phyloP scores from a whole-genome alignment of 2,888 invertebrate genomes.

The Podabrus alpinus region DNA sequence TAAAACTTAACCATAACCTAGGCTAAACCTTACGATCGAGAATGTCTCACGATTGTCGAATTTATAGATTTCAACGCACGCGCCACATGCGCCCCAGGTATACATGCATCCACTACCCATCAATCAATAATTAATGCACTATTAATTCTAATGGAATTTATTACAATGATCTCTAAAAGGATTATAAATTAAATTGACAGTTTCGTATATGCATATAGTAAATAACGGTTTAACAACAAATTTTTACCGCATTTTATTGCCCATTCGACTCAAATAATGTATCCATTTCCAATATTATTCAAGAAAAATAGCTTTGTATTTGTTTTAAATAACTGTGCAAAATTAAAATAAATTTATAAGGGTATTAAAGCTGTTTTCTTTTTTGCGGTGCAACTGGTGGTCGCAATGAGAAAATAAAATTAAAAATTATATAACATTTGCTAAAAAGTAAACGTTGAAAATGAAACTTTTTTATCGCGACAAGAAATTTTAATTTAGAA shows the following conservation, averaged over 20 bases:
- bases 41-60: neutral
- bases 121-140: conserved; percentile 30
- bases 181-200: neutral
- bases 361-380: neutral
- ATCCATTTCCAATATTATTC: neutral
- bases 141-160: conserved; percentile 9
- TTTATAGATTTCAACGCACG: conserved; percentile 13
- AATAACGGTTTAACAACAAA: neutral
- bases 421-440: neutral
- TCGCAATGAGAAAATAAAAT: neutral
- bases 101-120: neutral
- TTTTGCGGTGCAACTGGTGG: neutral
- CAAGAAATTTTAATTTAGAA: neutral
- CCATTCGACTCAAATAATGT: neutral
- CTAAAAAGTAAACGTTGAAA: neutral
- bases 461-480: neutral
- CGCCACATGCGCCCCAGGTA: conserved; percentile 25
- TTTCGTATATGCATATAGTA: neutral
- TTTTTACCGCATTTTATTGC: neutral
- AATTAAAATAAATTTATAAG: neutral
- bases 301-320: neutral
- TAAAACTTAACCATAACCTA: neutral
- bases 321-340: neutral
- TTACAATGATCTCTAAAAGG: neutral
- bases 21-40: neutral